Conservation (phyloP, 2,797 vertebrate genomes). For the Pseudopleuronectes americanus region DNA sequence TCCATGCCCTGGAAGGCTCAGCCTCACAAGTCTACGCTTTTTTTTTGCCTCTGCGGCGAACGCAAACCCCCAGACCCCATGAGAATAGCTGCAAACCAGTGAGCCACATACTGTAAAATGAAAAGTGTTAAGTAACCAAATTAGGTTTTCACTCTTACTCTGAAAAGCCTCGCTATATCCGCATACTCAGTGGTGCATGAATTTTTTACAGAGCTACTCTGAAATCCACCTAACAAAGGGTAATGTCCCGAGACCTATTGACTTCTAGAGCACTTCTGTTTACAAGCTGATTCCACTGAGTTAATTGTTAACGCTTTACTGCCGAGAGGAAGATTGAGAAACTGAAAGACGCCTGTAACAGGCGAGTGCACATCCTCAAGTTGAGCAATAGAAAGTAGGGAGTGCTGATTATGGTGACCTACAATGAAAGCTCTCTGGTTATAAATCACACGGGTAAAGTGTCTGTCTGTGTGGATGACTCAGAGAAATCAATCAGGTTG, state of each 20-base stretch:
- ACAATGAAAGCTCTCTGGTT: constrained; percentile 27
- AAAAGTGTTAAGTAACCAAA: constrained; percentile 71
- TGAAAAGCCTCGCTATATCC: constrained; percentile 38
- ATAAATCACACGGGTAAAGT: constrained; percentile 38
- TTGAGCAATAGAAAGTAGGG: constrained; percentile 51
- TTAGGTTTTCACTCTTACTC: constrained; percentile 49
- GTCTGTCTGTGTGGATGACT: constrained; percentile 33
- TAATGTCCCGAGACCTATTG: constrained; percentile 78
- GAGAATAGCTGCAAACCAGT: constrained; percentile 40
- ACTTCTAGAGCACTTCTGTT: constrained; percentile 75
- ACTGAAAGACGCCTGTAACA: constrained; percentile 44
- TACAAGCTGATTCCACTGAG: constrained; percentile 72
- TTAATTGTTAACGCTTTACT: constrained; percentile 80
- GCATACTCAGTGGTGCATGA: constrained; percentile 63
- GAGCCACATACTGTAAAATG: constrained; percentile 60
- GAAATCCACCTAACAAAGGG: constrained; percentile 67
- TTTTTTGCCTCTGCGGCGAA: constrained; percentile 36
- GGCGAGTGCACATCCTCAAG: constrained; percentile 44
- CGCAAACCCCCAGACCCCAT: constrained; percentile 36
- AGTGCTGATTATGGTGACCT: constrained; percentile 41
- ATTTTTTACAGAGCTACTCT: constrained; percentile 57
- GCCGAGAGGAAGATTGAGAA: constrained; percentile 36
- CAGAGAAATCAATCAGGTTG: constrained; percentile 20
- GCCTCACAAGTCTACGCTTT: constrained; percentile 26
- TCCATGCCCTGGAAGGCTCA: constrained; percentile 52